Evolutionary conservation across 2,888 invertebrate species (phyloP).

Genomic region (Acleris sparsana): DNA sequence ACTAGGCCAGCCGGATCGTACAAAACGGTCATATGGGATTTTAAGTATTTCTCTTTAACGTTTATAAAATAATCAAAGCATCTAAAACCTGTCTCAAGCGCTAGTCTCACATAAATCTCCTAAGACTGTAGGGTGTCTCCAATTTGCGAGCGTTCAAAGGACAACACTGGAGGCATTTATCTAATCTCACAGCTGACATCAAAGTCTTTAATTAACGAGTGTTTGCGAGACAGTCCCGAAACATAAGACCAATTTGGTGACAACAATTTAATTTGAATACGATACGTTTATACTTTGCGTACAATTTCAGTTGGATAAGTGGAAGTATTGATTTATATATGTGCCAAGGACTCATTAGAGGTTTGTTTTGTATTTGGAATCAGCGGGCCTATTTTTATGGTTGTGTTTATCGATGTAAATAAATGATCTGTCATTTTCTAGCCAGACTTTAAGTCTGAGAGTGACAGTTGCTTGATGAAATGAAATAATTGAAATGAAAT

Average conservation of each 20-base stretch:
- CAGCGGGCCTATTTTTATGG: too few relatives aligned
- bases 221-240: slow-evolving; percentile 22
- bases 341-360: too few relatives aligned
- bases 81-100: background rate
- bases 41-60: too few relatives aligned
- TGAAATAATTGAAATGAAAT: too few relatives aligned
- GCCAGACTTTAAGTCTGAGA: too few relatives aligned
- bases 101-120: slow-evolving; percentile 20
- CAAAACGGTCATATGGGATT: too few relatives aligned
- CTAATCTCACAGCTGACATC: slow-evolving; percentile 28
- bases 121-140: slow-evolving; percentile 19
- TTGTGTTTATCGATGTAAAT: too few relatives aligned
- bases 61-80: background rate
- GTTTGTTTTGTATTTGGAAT: too few relatives aligned
- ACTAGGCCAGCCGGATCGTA: too few relatives aligned
- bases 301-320: background rate
- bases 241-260: slow-evolving; percentile 33
- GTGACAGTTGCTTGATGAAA: too few relatives aligned
- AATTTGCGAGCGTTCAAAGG: slow-evolving; percentile 31
- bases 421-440: too few relatives aligned
- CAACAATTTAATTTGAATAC: slow-evolving; percentile 19
- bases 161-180: slow-evolving; percentile 28
- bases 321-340: background rate
- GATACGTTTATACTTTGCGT: slow-evolving; percentile 17
- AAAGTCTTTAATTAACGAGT: slow-evolving; percentile 33